Conservation (phyloP, 1,140 invertebrate species). For the Tachypleus tridentatus region DNA sequence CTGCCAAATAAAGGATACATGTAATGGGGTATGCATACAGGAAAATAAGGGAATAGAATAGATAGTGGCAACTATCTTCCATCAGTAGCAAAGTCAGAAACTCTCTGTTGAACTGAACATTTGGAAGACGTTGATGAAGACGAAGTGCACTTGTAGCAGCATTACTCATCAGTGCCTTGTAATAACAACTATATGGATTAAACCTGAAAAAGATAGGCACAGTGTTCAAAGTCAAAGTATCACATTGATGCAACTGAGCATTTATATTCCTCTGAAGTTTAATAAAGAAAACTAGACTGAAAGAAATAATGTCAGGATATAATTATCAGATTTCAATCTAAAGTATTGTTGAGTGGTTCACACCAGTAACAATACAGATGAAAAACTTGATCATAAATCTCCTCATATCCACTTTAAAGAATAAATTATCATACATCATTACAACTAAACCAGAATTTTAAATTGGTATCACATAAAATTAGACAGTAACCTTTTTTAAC, state of each 20-base stretch:
- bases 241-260: too few relatives aligned
- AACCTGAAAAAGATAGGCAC: constrained; percentile 39
- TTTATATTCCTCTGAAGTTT: too few relatives aligned
- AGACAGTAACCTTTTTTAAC: too few relatives aligned
- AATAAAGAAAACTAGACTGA: too few relatives aligned
- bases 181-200: constrained; percentile 69
- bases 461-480: too few relatives aligned
- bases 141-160: constrained; percentile 85
- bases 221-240: not conserved
- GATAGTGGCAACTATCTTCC: constrained; percentile 93
- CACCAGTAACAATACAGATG: constrained; percentile 1
- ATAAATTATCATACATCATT: too few relatives aligned
- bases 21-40: constrained; percentile 74
- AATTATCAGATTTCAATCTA: not conserved
- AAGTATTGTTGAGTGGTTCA: constrained; percentile 6
- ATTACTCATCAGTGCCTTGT: constrained; percentile 79
- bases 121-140: constrained; percentile 79
- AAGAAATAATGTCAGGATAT: too few relatives aligned
- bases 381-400: too few relatives aligned
- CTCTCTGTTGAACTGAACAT: constrained; percentile 50
- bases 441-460: too few relatives aligned
- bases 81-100: constrained; percentile 63
- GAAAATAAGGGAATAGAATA: constrained; percentile 89
- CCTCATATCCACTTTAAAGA: too few relatives aligned
- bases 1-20: constrained; percentile 46